Conservation (phyloP, 2,888 invertebrate genomes). For the Epinotia bilunana region DNA sequence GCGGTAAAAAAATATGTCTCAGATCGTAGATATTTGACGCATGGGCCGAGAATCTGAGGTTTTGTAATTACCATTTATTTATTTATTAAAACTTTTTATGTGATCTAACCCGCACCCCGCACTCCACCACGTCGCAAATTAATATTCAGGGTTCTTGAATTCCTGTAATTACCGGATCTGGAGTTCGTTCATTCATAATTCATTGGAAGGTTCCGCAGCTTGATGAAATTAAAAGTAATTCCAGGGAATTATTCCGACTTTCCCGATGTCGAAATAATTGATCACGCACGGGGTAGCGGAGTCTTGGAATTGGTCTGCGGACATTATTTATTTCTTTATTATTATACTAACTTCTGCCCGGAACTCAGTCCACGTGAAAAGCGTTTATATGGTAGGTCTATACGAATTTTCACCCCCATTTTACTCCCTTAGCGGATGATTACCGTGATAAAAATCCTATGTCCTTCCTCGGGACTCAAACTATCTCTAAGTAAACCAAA, state of each 20-base stretch:
- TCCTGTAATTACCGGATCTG: slow-evolving; percentile 29
- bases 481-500: too few species aligned
- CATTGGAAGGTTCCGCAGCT: slow-evolving; percentile 22
- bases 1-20: too few species aligned
- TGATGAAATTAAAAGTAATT: slow-evolving; percentile 43
- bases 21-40: too few species aligned
- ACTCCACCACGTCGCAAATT: slow-evolving; percentile 13
- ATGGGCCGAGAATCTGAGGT: too few species aligned
- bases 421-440: too few species aligned
- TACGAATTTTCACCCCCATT: too few species aligned
- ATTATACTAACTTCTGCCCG: too few species aligned
- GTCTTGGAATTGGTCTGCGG: neutral
- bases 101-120: neutral
- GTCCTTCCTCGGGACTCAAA: too few species aligned
- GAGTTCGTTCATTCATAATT: slow-evolving; percentile 40
- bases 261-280: slow-evolving; percentile 39
- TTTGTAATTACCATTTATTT: too few species aligned
- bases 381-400: too few species aligned
- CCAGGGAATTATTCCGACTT: slow-evolving; percentile 27
- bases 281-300: slow-evolving; percentile 12
- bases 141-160: slow-evolving; percentile 37
- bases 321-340: slow-evolving; percentile 3
- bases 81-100: slow-evolving; percentile 22
- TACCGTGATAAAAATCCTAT: too few species aligned
- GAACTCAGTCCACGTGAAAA: too few species aligned